phyloP scores from a whole-genome alignment of 2,888 invertebrate species.

The Barypeithes pellucidus region DNA sequence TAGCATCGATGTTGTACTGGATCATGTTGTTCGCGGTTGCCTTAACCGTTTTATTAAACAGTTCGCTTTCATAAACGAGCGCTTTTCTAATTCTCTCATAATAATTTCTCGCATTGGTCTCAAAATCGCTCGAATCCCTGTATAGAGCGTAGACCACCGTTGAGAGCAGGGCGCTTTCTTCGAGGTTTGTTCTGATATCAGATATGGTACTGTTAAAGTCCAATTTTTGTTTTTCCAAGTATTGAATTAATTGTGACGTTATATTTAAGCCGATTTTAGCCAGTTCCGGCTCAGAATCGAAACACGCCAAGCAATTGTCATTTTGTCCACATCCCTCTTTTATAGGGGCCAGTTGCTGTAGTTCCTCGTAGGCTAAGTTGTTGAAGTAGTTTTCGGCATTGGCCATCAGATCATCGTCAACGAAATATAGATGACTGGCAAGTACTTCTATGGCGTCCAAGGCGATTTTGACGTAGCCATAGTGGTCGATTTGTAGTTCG shows the following conservation, averaged over 20 bases:
- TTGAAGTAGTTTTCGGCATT: neutral
- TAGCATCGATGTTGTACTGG: neutral
- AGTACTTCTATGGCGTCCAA: neutral
- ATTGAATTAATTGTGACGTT: neutral
- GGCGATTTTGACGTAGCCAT: neutral
- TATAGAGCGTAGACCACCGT: neutral
- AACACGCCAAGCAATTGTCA: neutral
- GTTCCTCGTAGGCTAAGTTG: neutral
- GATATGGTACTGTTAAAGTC: neutral
- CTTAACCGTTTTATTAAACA: neutral
- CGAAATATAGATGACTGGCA: neutral
- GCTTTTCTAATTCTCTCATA: neutral
- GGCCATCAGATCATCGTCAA: neutral
- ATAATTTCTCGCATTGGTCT: neutral
- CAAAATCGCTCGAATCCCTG: slow-evolving; percentile 2
- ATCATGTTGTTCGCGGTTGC: neutral
- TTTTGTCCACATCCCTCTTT: neutral
- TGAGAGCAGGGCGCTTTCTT: neutral
- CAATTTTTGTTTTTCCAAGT: neutral
- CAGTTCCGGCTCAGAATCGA: neutral
- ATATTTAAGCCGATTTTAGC: neutral
- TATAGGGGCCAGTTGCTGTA: neutral
- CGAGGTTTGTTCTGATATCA: neutral
- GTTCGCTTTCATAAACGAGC: neutral
- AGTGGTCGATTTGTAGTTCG: neutral